A percentile compares a stretch with the other conserved stretches of the same genome.
These are phyloP conservation scores for Hydrotaea cyrtoneurina DNA, from an alignment of 2,888 invertebrate genomes.

Conservation along the genomic window DNA sequence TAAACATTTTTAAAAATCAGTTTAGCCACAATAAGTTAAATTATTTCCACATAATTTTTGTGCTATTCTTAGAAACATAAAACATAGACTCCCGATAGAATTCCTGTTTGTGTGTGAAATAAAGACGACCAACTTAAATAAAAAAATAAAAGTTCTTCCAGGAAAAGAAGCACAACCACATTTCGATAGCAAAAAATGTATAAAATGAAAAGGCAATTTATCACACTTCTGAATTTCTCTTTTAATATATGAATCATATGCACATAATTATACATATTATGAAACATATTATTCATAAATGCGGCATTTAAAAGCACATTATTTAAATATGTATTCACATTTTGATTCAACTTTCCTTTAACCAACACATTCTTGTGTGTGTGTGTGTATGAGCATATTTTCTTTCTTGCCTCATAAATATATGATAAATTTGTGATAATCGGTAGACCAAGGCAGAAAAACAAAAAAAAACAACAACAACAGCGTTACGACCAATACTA, in stretches of 20 bases:
- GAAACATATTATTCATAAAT: background rate
- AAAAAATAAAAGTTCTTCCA: too few species aligned
- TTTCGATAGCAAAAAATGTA: too few species aligned
- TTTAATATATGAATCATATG: background rate
- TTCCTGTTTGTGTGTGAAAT: too few species aligned
- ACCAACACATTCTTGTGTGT: background rate
- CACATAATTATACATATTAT: background rate
- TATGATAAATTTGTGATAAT: constrained; percentile 19
- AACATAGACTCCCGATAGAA: too few species aligned
- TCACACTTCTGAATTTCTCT: background rate
- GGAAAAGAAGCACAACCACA: too few species aligned
- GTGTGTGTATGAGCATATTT: background rate
- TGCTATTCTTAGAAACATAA: too few species aligned
- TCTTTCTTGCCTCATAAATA: background rate
- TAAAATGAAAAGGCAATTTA: background rate
- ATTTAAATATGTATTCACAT: background rate
- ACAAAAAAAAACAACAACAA: constrained; percentile 60
- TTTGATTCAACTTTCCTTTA: background rate
- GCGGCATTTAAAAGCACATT: background rate
- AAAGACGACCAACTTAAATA: too few species aligned
- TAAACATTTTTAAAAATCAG: too few species aligned
- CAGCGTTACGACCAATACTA: background rate
- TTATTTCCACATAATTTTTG: too few species aligned
- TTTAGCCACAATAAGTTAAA: too few species aligned
- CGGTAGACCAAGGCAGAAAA: background rate